Evolutionary conservation across 2,888 invertebrate species (phyloP), one percentile per base, ranked within the genome.

Genomic region (Sclerodermus sp.): DNA sequence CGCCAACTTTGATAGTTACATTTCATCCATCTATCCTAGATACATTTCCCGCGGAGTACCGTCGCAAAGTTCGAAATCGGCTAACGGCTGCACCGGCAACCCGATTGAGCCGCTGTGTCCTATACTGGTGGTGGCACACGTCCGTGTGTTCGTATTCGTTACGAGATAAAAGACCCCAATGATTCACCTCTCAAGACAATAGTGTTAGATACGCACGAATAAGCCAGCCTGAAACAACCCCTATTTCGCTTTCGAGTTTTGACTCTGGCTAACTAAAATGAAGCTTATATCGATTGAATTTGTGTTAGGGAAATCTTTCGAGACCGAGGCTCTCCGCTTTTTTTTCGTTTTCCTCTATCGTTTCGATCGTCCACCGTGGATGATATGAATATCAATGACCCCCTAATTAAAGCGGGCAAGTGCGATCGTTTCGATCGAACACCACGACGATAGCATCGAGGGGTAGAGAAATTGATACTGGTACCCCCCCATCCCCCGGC

Each of bases 1-100:
- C 68, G 70, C 71, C 71, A 77, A 77, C 76, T 76, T 77, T 75
- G 71, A 76, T 76, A 74, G 74, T 77, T 73, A 73, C 71, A 67
- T 70, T 71, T 67, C 73, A 71, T 74, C 73, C 70, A 69, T 74
- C 70, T 68, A 68, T 70, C 60, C 67, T 52, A 64, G 61, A 67
- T 71, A 67, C 63, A 64, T 67, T 66, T 58, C 49, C 59, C 57
- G 57, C 55, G 62, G 62, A 54, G 52, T 55, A 60, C 53, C 49
- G 58, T 49, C 55, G 55, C 48, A 55, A 64, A 62, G 50, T 64
- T 64, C 53, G 56, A 46, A 62, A 63, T 63, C 59, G 61, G 55
- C 58, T 53, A 53, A 55, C 57, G 50, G 51, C 57, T 54, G 46
- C 55, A 39, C 42, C 47, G 51, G 32, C 53, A 43, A 47, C 48